Base-by-base conservation (phyloP, 2,797 vertebrate genomes). In the Acomys russatus region DNA sequence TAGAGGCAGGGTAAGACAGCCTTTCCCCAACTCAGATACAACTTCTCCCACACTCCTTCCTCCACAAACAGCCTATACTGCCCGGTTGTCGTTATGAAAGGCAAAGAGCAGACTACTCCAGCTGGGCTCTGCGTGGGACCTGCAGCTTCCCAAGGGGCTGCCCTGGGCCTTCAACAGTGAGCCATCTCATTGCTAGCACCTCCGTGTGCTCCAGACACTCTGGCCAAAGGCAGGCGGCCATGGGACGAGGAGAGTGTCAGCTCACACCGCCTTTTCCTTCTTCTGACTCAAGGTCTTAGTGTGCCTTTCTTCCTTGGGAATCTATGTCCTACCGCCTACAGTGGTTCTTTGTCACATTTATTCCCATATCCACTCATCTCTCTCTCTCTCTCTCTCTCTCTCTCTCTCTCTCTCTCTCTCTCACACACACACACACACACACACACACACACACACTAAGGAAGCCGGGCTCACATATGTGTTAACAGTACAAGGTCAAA, bases 21-120 rank as follows among this genome's bases (percentile, higher is more conserved):
- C 86, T 59, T 86, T 28, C 56, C 74, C 22, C 44, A n/a, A 51
- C 28, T 71, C 93, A 87, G 78, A 84, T 25, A 64, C 66, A 35
- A 18, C 22, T 35, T 30, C 66, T 51, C 71, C 78, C 56, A 49
- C 25, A 44, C 44, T 44, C n/a, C 51, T n/a, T 51, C 51, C 61
- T 83, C 88, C 77, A 88, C 51, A 23, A 88, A 79, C 54, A 85
- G 66, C 56, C 90, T 44, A 18, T 49, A 84, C 87, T 80, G 33
- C 61, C 84, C 28, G 30, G 49, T 54, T 56, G 22, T 33, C 70
- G 12, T 35, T 78, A 91, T 49, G 44, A 63, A 90, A 74, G 59
- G 25, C 77, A 93, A 70, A 77, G 30, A 73, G 71, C 54, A 87
- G 83, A 89, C 70, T 38, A 64, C 38, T 63, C 38, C 51, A 84